A percentile compares a stretch with the other conserved stretches of the same genome.
Conservation (phyloP, 1,140 invertebrate genomes). For the Parasteatoda tepidariorum region DNA sequence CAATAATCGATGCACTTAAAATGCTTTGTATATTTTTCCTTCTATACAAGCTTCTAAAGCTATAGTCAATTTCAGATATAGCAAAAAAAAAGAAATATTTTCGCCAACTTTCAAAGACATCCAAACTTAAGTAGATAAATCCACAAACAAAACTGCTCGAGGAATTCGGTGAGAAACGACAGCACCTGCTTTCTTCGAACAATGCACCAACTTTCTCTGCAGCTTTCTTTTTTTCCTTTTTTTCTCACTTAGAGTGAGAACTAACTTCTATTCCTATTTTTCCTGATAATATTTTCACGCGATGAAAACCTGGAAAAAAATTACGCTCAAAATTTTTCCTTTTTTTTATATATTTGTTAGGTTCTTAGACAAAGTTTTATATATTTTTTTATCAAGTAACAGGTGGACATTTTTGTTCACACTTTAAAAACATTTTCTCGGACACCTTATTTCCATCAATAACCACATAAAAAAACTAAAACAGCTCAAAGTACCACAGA, state of each 20-base stretch:
- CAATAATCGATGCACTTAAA: not conserved
- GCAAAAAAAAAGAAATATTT: not conserved
- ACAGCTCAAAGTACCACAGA: too few relatives aligned
- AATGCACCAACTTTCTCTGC: not conserved
- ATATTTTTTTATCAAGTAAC: constrained; percentile 1
- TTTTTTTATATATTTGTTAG: not conserved
- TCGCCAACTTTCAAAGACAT: not conserved
- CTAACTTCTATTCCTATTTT: constrained; percentile 8
- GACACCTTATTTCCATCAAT: too few relatives aligned
- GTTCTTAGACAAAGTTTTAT: not conserved
- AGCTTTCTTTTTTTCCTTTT: not conserved
- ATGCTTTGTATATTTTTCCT: not conserved
- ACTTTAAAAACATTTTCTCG: not conserved
- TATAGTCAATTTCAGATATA: not conserved
- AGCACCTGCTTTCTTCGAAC: not conserved
- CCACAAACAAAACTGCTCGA: not conserved
- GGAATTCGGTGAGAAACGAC: constrained; percentile 14
- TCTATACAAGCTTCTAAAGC: not conserved
- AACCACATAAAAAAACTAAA: too few relatives aligned
- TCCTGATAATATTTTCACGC: constrained; percentile 14
- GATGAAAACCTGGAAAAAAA: not conserved
- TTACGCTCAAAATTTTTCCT: not conserved
- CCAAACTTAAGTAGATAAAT: not conserved
- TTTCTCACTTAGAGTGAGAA: not conserved
- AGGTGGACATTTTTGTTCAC: not conserved